Base-by-base conservation (phyloP, 2,797 vertebrate species). In the Paedocypris micromegethes region DNA sequence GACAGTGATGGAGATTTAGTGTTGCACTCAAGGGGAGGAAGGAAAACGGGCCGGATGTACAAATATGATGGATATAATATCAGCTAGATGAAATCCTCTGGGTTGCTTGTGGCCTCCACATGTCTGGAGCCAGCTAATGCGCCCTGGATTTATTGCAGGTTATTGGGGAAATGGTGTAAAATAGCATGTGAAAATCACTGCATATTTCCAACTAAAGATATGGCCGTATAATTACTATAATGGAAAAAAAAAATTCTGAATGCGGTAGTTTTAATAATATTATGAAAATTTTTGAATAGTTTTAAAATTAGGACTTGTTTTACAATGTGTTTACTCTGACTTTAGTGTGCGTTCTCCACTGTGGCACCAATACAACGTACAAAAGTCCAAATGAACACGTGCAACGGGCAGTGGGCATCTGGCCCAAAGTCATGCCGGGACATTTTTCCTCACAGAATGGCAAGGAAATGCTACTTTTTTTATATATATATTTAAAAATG, bases 391-490 rank as follows among this genome's bases (percentile, higher is more conserved):
- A 70, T 70, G 68, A 70, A 62, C 68, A 50, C 8, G 9, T 41
- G 46, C 43, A 70, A n/a, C n/a, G n/a, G n/a, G n/a, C 59, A 63
- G 59, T 44, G 68, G 59, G 68, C 68, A 70, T 70, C 59, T 63
- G 59, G 59, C 52, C 59, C 59, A 70, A 53, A 63, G 56, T 62
- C 59, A 70, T 47, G 2, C 46, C 8, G 46, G 51, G 40, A 70
- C 23, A 44, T 37, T 57, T 57, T 43, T 63, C 59, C 58, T 49
- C 52, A 49, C 59, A 63, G 59, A 70, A 70, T 43, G 41, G 53
- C 46, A 9, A 56, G 42, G 48, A 40, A 47, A 45, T 55, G 57
- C 41, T 23, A 49, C 63, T 63, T 52, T 63, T 70, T 70, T 63
- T 40, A 42, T n/a, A 48, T 69, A 45, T 23, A 42, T n/a, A 48